These are phyloP conservation scores for Dicranocentrus wangi DNA, from an alignment of 2,888 invertebrate genomes.

Conservation along the genomic window DNA sequence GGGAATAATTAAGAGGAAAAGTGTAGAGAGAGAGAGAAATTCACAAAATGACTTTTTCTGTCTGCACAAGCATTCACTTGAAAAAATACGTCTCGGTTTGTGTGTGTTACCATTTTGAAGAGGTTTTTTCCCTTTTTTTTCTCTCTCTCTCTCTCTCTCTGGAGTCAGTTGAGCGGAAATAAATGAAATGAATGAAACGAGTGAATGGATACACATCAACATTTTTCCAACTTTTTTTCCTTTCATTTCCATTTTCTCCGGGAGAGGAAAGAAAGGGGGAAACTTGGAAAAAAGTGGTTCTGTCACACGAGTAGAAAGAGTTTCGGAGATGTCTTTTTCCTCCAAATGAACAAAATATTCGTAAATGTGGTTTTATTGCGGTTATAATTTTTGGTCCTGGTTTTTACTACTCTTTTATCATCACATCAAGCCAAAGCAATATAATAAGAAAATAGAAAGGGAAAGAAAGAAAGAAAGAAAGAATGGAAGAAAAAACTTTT, in stretches of 20 bases:
- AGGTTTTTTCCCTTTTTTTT: too few relatives aligned
- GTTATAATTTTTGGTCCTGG: conserved; percentile 60
- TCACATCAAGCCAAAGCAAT: conserved; percentile 47
- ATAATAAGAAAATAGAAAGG: conserved; percentile 30
- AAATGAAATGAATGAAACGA: conserved; percentile 47
- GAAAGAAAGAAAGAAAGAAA: conserved; percentile 23
- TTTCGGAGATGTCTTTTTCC: too few relatives aligned
- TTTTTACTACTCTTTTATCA: conserved; percentile 62
- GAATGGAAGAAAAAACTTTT: conserved; percentile 40
- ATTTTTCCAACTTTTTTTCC: conserved; percentile 19
- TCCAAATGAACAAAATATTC: conserved; percentile 39
- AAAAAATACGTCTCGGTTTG: neutral
- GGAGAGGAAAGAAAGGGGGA: too few relatives aligned
- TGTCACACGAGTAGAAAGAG: neutral
- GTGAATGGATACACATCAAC: conserved; percentile 53
- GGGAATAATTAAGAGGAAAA: conserved; percentile 63
- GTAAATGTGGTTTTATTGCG: conserved; percentile 63
- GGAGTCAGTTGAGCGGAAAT: conserved; percentile 44
- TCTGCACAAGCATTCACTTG: neutral
- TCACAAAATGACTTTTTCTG: conserved; percentile 43
- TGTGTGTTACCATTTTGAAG: neutral
- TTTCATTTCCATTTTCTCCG: conserved; percentile 42
- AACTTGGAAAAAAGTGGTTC: too few relatives aligned
- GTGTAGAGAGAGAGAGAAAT: neutral
- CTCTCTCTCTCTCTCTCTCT: neutral